Base-by-base conservation (phyloP, 1,140 invertebrate species). In the Calycopis cecrops region DNA sequence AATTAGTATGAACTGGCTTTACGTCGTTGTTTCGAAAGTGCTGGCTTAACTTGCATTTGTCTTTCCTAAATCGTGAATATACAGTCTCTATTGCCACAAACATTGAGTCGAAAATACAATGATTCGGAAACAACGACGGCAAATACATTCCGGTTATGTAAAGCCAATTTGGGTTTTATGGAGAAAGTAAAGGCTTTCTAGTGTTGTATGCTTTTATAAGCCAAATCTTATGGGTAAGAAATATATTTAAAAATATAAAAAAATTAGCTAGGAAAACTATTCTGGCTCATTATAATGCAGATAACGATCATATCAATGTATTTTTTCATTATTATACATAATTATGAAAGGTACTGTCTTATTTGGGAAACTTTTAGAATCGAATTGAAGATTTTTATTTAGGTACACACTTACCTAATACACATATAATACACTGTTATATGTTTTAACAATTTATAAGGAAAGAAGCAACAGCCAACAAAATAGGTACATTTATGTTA, bases 1-100 rank as follows among this genome's bases (percentile, higher is more conserved):
- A 86, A 84, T 86, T 86, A 84, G 71, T 68, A 56, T 63, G 65
- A 73, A 81, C 80, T 71, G 76, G 77, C 69, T 71, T 61, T 67
- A 55, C 68, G 63, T 69, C 63, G 55, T 62, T 56, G 64, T 61
- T 71, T 72, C 67, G 75, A 78, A 73, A 76, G 64, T 69, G 55
- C 42, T 49, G 40, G 37, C 50, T 62, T 62, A 42, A 38, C 16
- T 48, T 50, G 33, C 38, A 52, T 51, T 49, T 21, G 35, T 48
- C 16, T 48, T 8, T 11, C 18, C 18, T 21, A 35, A 40, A 18
- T 55, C 37, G 17, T 11, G 7, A 33, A 28, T 28, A 0, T 35
- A 52, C 17, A 47, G 40, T 38, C 52, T 52, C 55, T 65, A 59
- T 57, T 42, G 0, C 18, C 8, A 17, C 17, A 17, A 8, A 12